phyloP scores from a whole-genome alignment of 2,797 vertebrate genomes.

The Sebastes diaconus region DNA sequence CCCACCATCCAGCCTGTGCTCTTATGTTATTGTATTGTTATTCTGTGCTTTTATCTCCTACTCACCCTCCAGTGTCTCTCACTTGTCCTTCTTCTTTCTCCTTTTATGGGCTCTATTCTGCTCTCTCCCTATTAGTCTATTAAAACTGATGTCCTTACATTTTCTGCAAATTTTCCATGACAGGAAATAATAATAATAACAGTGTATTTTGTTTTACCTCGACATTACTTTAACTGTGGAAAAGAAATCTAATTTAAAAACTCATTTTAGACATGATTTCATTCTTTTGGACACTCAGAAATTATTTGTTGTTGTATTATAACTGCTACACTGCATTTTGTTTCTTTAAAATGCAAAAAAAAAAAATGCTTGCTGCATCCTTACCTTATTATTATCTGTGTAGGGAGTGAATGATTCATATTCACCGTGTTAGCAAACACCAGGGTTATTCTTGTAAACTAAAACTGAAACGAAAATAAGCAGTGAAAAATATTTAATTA shows the following conservation, averaged over 20 bases:
- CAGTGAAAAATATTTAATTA: too few species aligned
- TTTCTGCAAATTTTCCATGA: neutral
- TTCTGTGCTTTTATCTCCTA: neutral
- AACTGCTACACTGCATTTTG: neutral
- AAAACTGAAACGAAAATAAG: too few species aligned
- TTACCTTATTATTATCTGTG: neutral
- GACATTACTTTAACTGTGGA: neutral
- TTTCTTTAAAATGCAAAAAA: neutral
- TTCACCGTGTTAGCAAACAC: neutral
- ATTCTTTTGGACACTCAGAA: neutral
- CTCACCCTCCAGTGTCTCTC: neutral
- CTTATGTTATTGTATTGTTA: neutral
- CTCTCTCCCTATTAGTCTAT: neutral
- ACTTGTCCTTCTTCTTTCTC: neutral
- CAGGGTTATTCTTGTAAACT: neutral
- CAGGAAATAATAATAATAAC: neutral
- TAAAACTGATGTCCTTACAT: conserved; percentile 5
- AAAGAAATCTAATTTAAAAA: neutral
- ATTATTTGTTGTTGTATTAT: neutral
- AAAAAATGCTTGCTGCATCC: neutral
- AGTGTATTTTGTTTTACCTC: neutral
- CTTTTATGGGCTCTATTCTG: neutral
- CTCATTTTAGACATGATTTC: neutral
- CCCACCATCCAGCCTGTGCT: neutral
- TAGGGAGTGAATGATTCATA: neutral